Percentiles rank a stretch among this genome's conserved stretches.
These are phyloP conservation scores for Dicyrtoma fusca DNA, from an alignment of 2,888 invertebrate species.

Conservation along the genomic window DNA sequence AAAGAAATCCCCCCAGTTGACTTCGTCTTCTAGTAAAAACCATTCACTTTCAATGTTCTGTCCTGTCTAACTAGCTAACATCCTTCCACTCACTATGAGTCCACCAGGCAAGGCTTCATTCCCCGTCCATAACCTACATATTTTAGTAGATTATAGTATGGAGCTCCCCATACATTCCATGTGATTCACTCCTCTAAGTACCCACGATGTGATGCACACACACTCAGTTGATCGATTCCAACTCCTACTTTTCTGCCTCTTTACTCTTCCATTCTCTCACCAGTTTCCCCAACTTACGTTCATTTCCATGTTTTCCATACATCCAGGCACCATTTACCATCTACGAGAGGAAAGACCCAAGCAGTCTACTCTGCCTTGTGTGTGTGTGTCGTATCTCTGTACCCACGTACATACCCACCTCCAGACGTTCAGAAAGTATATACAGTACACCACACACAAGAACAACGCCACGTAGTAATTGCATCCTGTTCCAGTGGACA, in stretches of 20 bases:
- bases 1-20: conserved; percentile 34
- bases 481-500: too few relatives aligned
- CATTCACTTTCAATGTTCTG: conserved; percentile 6
- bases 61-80: not conserved
- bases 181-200: not conserved
- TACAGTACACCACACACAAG: not conserved
- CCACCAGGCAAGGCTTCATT: too few relatives aligned
- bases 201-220: not conserved
- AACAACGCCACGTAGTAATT: too few relatives aligned
- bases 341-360: not conserved
- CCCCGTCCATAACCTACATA: not conserved
- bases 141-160: not conserved
- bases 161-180: not conserved
- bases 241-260: not conserved
- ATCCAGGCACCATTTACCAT: not conserved
- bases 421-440: not conserved
- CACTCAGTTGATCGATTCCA: conserved; percentile 17
- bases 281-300: conserved; percentile 11
- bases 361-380: not conserved
- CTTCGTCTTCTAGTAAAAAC: conserved; percentile 19
- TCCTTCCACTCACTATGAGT: too few relatives aligned
- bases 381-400: not conserved
- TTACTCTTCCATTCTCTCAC: not conserved
- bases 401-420: not conserved
- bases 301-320: not conserved